Percentiles rank a stretch among this genome's conserved stretches.
phyloP scores from a whole-genome alignment of 1,140 invertebrate species.

The Dinoponera quadriceps region DNA sequence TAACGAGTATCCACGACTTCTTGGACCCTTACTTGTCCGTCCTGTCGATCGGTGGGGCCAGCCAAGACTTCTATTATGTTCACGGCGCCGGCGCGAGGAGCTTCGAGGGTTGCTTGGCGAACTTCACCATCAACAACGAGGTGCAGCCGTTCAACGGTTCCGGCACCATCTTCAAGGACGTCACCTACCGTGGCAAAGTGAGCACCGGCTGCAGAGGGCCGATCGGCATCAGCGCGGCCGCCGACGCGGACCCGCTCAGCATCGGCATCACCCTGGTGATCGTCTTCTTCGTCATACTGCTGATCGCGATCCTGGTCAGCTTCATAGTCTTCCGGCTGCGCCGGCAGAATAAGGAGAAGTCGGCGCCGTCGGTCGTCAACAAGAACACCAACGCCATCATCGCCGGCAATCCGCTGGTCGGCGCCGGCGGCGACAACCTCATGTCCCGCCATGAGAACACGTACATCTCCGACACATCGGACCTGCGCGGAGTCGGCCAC shows the following conservation, averaged over 20 bases:
- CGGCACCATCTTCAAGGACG: slow-evolving; percentile 91
- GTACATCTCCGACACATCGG: slow-evolving; percentile 82
- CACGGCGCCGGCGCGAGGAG: slow-evolving; percentile 84
- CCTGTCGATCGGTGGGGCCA: slow-evolving; percentile 91
- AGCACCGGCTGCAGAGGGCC: slow-evolving; percentile 89
- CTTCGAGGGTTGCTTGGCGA: slow-evolving; percentile 95
- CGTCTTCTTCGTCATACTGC: slow-evolving; percentile 95
- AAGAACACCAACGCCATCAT: slow-evolving; percentile 82
- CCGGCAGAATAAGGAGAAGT: slow-evolving; percentile 94
- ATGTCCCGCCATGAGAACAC: slow-evolving; percentile 84
- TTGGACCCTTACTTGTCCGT: slow-evolving; percentile 95
- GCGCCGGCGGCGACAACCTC: slow-evolving; percentile 76
- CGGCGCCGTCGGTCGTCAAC: slow-evolving; percentile 79
- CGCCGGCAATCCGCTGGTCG: slow-evolving; percentile 79
- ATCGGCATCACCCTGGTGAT: slow-evolving; percentile 97
- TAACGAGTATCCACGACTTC: slow-evolving; percentile 95
- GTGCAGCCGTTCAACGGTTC: slow-evolving; percentile 95
- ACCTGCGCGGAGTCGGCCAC: slow-evolving; percentile 88
- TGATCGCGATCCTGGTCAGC: slow-evolving; percentile 94
- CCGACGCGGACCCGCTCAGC: slow-evolving; percentile 93
- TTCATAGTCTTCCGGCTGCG: slow-evolving; percentile 95
- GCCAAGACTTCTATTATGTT: slow-evolving; percentile 86
- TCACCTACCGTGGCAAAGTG: slow-evolving; percentile 90
- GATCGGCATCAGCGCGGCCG: slow-evolving; percentile 90
- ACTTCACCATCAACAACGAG: slow-evolving; percentile 95